Base-by-base conservation (phyloP, 2,113 vertebrate species). In the Cacatua alba region DNA sequence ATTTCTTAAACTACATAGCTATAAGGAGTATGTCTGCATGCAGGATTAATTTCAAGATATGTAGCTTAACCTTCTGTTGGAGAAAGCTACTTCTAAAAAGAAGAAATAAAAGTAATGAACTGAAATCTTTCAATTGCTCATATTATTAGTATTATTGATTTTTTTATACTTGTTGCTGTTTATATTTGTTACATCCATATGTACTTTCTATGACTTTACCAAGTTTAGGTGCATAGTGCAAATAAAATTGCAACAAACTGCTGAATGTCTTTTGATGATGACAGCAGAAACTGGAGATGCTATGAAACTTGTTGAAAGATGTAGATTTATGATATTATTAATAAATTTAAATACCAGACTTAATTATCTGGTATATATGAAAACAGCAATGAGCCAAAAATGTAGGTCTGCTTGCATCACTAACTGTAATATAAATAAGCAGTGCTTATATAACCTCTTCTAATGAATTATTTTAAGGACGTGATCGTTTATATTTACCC, bases 11-110 rank as follows among this genome's bases (percentile, higher is more conserved):
- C 92, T 95, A 65, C 55, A 41, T 84, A 49, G 57, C 44, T 93
- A 25, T 69, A 74, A 91, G 88, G 52, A 86, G 19, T 78, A 20
- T 86, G 88, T 94, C 41, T 91, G 85, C 10, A 76, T 88, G 68
- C 17, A 83, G 79, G 59, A 83, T 86, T 95, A 92, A 86, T 94
- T 92, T 92, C 39, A 88, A 71, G 43, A 86, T 31, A 57, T 9
- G 8, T 43, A 79, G 15, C 23, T 44, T 88, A 72, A 84, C 78
- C 33, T 55, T 90, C 49, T 86, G 21, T 67, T 79, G 35, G 29
- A 88, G 25, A 84, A 92, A 90, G 77, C 29, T 23, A 62, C 69
- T 94, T 86, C 60, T 89, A 62, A 82, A 85, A 62, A 31, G 20
- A 46, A 91, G 68, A 75, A 64, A 49, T 53, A 20, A 9, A 74